Evolutionary conservation across 2,113 vertebrate genomes (phyloP), one percentile per base, ranked within the genome.

Genomic region (Plecotus auritus): DNA sequence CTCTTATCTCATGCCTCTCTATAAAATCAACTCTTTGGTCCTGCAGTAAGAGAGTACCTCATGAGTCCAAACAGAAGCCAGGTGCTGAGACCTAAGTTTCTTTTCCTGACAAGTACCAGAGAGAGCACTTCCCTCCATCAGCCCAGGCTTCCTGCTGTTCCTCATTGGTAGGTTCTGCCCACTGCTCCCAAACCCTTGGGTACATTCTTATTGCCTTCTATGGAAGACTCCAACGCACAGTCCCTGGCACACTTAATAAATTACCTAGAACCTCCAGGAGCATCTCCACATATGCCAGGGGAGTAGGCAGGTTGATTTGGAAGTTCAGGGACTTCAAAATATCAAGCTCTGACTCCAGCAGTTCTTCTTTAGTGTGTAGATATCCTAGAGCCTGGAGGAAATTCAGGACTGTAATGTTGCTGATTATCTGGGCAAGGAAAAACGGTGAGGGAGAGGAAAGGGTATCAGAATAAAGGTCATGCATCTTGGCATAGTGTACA

Each of bases 261-360:
- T 49, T 98, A 99, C 99, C 99, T 92, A 99, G 98, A 87, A 99
- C 99, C 95, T 99, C 99, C 74, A 99, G 98, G 4, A 99, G 99
- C 90, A 98, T 98, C 96, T 99, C 99, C 91, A 99, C 98, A 1
- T 99, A 99, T 2, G 97, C 98, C 94, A 99, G 82, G 1, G 99
- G 99, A 92, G 99, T 99, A 0, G 98, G 97, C n/a, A 98, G 80
- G 3, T 99, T 98, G n/a, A 99, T 96, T 47, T 97, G 98, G 97
- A 99, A 99, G 51, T 98, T 97, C 86, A 99, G 98, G n/a, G 98
- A 98, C 96, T 99, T 99, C 77, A 99, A 86, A 95, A 99, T 97
- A 49, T 98, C 97, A 37, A 99, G 98, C 96, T 99, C 99, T 0
- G 99, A 99, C 47, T 99, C 98, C 17, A 99, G 82, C 76, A 99